Base-by-base conservation (phyloP, 2,113 vertebrate species). In the Thunnus thynnus region DNA sequence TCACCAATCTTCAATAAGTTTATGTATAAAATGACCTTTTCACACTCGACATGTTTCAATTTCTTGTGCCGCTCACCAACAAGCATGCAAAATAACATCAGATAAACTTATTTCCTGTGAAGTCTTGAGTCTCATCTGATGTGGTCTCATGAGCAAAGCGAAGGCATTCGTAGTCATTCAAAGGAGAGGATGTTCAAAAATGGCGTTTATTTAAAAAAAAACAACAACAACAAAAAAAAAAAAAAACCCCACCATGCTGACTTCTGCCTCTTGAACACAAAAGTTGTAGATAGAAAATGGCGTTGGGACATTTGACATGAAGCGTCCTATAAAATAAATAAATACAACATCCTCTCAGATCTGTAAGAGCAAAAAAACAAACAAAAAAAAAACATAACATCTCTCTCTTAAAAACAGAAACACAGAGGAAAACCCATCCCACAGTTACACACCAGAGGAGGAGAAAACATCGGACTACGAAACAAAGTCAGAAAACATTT, bases 141-240 rank as follows among this genome's bases (percentile, higher is more conserved):
- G 6, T 7, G 18, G 25, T 27, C 10, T 13, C 13, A 3, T 3
- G 1, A 30, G 25, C 27, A 22, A 65, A 41, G 57, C 22, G n/a
- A 50, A 73, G 32, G 60, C 48, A 82, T 50, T 2, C 27, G 30
- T 46, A 86, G 61, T 58, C 58, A 86, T 67, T 89, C 83, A 89
- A 74, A 79, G 60, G 80, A 92, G 84, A 91, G 88, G 64, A 91
- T 92, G 90, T 93, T 91, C 84, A 92, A 95, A 95, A 95, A 94
- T 93, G 91, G 88, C 83, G 8, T 95, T 95, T 95, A 95, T 95
- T 95, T 52, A 74, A 92, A 91, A 93, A 36, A 41, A 41, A 41
- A 41, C 36, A 41, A 41, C 7, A 41, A 41, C 1, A 41, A 41
- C 7, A 2, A 88, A 84, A 81, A 69, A 86, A 76, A 76, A 76